A percentile compares a stretch with the other conserved stretches of the same genome.
These are phyloP conservation scores for Ranitomeya imitator DNA, from an alignment of 2,113 vertebrate genomes.

Conservation along the genomic window DNA sequence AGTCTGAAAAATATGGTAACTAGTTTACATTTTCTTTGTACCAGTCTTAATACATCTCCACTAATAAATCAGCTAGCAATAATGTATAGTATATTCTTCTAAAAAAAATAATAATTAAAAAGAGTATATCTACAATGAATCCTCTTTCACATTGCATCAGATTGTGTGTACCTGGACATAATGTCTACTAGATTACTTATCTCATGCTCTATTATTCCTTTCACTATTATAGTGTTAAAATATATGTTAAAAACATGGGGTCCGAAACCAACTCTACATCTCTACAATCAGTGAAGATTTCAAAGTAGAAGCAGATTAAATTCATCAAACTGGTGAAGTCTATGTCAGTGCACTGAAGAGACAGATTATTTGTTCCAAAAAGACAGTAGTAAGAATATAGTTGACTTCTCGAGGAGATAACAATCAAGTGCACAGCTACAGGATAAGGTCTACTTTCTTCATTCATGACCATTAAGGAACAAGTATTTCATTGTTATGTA, in stretches of 20 bases:
- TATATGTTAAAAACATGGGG: neutral
- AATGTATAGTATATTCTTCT: neutral
- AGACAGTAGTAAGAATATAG: conserved; percentile 71
- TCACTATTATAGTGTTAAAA: neutral
- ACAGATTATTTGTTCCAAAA: conserved; percentile 74
- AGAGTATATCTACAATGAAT: neutral
- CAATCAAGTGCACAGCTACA: conserved; percentile 77
- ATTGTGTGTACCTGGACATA: neutral
- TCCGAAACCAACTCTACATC: neutral
- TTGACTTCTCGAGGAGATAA: conserved; percentile 76
- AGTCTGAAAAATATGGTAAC: too few relatives aligned
- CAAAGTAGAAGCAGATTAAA: conserved; percentile 67
- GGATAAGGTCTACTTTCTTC: conserved; percentile 80
- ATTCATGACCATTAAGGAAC: conserved; percentile 82
- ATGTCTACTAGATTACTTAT: neutral
- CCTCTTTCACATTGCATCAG: neutral
- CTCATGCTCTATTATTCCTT: neutral
- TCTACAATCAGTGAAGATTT: neutral
- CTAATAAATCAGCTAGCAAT: too few relatives aligned
- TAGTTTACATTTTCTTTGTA: too few relatives aligned
- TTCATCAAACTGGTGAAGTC: conserved; percentile 81
- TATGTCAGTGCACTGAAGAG: conserved; percentile 73
- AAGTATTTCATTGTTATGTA: conserved; percentile 83
- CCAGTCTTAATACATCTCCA: too few relatives aligned
- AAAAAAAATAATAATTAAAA: neutral